phyloP scores from a whole-genome alignment of 2,888 invertebrate genomes.

The Mesoligia furuncula region DNA sequence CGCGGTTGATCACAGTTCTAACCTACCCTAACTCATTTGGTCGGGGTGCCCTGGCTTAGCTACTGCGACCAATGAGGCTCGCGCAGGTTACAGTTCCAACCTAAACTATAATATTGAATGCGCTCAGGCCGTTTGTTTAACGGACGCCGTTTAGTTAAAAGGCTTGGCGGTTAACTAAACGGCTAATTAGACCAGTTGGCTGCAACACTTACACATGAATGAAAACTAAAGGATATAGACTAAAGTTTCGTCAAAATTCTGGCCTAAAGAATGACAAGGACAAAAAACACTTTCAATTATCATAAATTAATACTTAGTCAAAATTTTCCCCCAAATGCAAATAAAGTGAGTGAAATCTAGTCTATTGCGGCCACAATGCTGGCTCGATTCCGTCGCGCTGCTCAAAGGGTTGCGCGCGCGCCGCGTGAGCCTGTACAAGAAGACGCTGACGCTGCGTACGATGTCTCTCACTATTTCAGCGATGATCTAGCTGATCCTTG shows the following conservation, averaged over 20 bases:
- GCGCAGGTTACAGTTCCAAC: too few species aligned
- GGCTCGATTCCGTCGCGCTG: slow-evolving; percentile 70
- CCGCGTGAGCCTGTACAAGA: slow-evolving; percentile 42
- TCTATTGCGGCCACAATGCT: slow-evolving; percentile 45
- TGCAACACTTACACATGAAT: background rate
- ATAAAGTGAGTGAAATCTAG: background rate
- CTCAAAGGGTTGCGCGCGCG: slow-evolving; percentile 60
- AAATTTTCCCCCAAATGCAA: background rate
- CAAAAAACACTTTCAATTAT: background rate
- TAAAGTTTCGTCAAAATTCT: background rate
- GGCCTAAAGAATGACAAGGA: background rate
- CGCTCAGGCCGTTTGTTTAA: too few species aligned
- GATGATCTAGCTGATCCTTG: slow-evolving; percentile 92
- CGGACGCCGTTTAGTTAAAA: too few species aligned
- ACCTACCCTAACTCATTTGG: too few species aligned
- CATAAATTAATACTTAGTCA: background rate
- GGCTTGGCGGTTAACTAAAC: too few species aligned
- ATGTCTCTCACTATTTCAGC: slow-evolving; percentile 93
- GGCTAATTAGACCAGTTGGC: too few species aligned
- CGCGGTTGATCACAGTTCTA: too few species aligned
- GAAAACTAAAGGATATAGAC: background rate
- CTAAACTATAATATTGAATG: too few species aligned
- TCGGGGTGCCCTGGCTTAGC: too few species aligned
- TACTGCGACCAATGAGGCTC: too few species aligned
- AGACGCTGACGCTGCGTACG: slow-evolving; percentile 91